Percentiles rank a stretch among this genome's conserved stretches.
Evolutionary conservation across 2,113 vertebrate genomes (phyloP).

Genomic region (Elephas maximus): DNA sequence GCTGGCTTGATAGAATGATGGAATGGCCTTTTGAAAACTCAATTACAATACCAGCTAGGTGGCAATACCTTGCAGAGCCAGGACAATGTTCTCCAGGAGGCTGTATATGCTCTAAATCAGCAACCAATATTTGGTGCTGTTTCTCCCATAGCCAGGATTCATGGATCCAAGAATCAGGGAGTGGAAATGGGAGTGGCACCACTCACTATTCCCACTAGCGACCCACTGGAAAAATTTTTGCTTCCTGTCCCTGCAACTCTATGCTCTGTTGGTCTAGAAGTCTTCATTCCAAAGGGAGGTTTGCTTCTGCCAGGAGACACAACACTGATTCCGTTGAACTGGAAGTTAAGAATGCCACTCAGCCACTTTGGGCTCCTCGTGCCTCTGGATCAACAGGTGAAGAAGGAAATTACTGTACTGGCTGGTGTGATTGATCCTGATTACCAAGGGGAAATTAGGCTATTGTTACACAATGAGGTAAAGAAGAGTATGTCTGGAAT

Average conservation of each 20-base stretch:
- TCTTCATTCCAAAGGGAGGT: neutral
- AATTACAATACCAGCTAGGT: no score
- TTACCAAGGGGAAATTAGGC: neutral
- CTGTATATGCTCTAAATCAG: no score
- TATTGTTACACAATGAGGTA: neutral
- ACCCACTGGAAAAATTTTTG: neutral
- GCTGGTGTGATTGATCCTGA: neutral
- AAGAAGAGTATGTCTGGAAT: neutral
- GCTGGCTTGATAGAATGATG: no score
- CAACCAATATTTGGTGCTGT: no score
- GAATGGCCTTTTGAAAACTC: no score
- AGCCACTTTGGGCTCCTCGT: neutral
- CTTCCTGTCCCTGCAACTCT: neutral
- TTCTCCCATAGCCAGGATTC: no score
- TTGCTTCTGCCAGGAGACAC: neutral
- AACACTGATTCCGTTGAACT: no score
- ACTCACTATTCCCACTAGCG: neutral
- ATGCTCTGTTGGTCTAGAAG: neutral
- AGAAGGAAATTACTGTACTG: neutral
- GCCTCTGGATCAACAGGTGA: neutral
- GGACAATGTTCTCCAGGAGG: no score
- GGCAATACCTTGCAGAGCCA: no score
- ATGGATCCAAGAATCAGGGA: no score
- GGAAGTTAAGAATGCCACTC: neutral
- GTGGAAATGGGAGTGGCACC: no score